Conservation (phyloP, 2,797 vertebrate species). For the Adelosebastes latens region DNA sequence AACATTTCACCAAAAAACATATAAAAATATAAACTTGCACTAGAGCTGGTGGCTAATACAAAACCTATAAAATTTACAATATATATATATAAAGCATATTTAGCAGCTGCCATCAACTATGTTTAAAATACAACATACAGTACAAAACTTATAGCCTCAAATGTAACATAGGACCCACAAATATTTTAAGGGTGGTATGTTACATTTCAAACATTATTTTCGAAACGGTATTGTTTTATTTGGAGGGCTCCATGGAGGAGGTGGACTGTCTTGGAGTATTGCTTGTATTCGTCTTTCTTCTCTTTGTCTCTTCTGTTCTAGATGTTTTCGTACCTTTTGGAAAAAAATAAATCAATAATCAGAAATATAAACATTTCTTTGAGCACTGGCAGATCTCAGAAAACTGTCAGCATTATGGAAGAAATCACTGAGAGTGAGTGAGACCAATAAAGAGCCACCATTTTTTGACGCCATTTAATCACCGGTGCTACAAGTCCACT, state of each 20-base stretch:
- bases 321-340: constrained; percentile 88
- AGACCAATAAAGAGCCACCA: not conserved
- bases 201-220: constrained; percentile 71
- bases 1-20: not conserved
- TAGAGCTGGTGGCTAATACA: not conserved
- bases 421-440: not conserved
- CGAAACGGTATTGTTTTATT: constrained; percentile 86
- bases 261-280: constrained; percentile 75
- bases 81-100: not conserved
- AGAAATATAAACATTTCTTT: not conserved
- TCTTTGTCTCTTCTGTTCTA: constrained; percentile 81
- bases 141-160: not conserved
- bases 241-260: constrained; percentile 92
- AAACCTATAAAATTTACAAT: not conserved
- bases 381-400: not conserved
- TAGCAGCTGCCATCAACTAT: not conserved
- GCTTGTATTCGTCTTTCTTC: constrained; percentile 82
- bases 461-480: not conserved
- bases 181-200: not conserved
- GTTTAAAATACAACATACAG: not conserved
- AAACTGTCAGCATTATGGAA: not conserved
- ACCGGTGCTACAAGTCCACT: constrained; percentile 32
- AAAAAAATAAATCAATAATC: not conserved
- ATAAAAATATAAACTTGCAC: not conserved
- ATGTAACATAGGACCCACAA: not conserved